Conservation (phyloP, 2,888 invertebrate genomes). For the Tiphia femorata region DNA sequence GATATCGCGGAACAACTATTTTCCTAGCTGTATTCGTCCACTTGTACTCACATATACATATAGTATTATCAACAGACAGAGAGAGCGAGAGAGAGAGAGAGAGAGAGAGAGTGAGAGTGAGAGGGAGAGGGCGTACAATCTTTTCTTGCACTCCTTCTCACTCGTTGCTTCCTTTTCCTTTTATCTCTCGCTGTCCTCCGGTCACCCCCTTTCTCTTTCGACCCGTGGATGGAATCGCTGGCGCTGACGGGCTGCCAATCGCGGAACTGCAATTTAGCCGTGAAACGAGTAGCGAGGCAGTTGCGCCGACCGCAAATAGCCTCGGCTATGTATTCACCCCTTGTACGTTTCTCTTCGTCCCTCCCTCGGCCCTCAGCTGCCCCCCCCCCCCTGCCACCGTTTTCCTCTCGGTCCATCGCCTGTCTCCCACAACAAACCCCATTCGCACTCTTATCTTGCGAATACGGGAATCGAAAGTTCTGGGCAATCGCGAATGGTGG, state of each 20-base stretch:
- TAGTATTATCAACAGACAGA: constrained; percentile 37
- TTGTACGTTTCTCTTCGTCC: too few species aligned
- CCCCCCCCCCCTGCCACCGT: too few species aligned
- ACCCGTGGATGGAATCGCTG: constrained; percentile 35
- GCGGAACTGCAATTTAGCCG: constrained; percentile 45
- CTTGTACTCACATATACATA: constrained; percentile 27
- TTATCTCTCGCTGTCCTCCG: background rate
- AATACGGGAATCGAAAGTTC: constrained; percentile 19
- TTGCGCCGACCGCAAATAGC: constrained; percentile 32
- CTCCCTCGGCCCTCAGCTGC: too few species aligned
- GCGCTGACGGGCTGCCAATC: constrained; percentile 49
- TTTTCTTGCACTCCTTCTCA: background rate
- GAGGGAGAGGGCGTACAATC: too few species aligned
- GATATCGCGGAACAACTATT: constrained; percentile 14
- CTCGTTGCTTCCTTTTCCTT: background rate
- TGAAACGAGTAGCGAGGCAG: constrained; percentile 37
- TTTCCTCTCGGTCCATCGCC: too few species aligned
- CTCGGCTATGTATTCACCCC: constrained; percentile 30
- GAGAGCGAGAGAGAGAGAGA: too few species aligned
- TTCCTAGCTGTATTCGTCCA: constrained; percentile 31
- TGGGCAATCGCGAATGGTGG: background rate
- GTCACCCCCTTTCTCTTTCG: background rate
- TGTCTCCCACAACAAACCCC: too few species aligned
- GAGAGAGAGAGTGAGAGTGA: too few species aligned
- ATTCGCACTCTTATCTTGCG: constrained; percentile 34